These are phyloP conservation scores for Clusia tigrina DNA, from an alignment of 2,888 invertebrate genomes.

Conservation along the genomic window DNA sequence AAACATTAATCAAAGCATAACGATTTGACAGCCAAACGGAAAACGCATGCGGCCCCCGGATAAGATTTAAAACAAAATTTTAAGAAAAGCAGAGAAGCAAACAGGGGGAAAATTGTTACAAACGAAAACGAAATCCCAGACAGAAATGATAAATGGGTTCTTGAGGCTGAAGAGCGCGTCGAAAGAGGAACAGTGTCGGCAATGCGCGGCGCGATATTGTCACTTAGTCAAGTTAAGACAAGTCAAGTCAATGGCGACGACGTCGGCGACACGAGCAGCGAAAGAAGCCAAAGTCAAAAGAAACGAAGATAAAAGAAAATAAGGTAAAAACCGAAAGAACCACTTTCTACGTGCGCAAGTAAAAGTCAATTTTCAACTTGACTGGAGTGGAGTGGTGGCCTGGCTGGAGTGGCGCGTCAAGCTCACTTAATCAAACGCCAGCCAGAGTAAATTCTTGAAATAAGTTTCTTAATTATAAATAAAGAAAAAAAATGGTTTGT, in stretches of 20 bases:
- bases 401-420: neutral
- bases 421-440: neutral
- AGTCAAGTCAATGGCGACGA: neutral
- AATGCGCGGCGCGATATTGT: slow-evolving; percentile 31
- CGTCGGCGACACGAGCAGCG: neutral
- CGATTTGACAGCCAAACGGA: too few relatives aligned
- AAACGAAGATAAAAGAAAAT: slow-evolving; percentile 20
- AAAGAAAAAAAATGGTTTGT: too few relatives aligned
- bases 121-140: slow-evolving; percentile 43
- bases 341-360: slow-evolving; percentile 44
- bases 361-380: slow-evolving; percentile 42
- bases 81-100: slow-evolving; percentile 11
- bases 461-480: neutral
- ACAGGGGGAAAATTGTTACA: slow-evolving; percentile 25
- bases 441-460: too few relatives aligned
- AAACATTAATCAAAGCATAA: neutral
- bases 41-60: too few relatives aligned
- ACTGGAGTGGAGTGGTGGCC: too few relatives aligned
- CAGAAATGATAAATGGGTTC: slow-evolving; percentile 45
- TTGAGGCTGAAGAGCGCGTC: slow-evolving; percentile 43
- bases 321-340: slow-evolving; percentile 43
- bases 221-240: neutral
- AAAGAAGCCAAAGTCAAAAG: neutral
- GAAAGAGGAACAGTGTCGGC: slow-evolving; percentile 29
- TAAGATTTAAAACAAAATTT: slow-evolving; percentile 14